Evolutionary conservation across 2,888 invertebrate genomes (phyloP).

Genomic region (Apodemia duryi): DNA sequence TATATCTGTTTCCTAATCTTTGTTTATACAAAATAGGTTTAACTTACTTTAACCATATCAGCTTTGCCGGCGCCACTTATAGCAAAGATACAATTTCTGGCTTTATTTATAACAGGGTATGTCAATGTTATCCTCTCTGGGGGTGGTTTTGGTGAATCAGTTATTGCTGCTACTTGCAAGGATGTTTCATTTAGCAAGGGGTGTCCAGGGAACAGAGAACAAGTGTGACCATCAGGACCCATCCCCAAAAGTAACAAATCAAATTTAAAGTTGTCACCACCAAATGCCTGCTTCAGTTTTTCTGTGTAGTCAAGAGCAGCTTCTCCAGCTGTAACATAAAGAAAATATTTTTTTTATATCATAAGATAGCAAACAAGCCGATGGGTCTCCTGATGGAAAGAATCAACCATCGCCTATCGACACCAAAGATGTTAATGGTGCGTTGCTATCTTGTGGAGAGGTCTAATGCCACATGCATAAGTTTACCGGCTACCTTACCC

Average conservation of each 20-base stretch:
- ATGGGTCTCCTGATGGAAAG: no score
- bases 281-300: slow-evolving; percentile 82
- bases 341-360: no score
- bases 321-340: slow-evolving; percentile 80
- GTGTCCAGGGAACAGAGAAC: slow-evolving; percentile 96
- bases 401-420: no score
- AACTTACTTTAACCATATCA: slow-evolving; percentile 88
- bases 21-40: neutral
- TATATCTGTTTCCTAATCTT: no score
- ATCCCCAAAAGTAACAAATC: slow-evolving; percentile 95
- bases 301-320: slow-evolving; percentile 87
- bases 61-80: slow-evolving; percentile 92
- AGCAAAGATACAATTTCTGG: slow-evolving; percentile 90
- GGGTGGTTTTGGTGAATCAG: slow-evolving; percentile 98
- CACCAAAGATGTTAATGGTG: no score
- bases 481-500: no score
- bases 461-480: no score
- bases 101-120: slow-evolving; percentile 92
- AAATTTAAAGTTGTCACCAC: slow-evolving; percentile 79
- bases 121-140: slow-evolving; percentile 94
- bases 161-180: slow-evolving; percentile 89
- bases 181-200: slow-evolving; percentile 80
- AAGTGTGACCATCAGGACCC: slow-evolving; percentile 99
- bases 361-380: no score
- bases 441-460: no score